Base-by-base conservation (phyloP, 2,113 vertebrate genomes). In the Oryzias melastigma region DNA sequence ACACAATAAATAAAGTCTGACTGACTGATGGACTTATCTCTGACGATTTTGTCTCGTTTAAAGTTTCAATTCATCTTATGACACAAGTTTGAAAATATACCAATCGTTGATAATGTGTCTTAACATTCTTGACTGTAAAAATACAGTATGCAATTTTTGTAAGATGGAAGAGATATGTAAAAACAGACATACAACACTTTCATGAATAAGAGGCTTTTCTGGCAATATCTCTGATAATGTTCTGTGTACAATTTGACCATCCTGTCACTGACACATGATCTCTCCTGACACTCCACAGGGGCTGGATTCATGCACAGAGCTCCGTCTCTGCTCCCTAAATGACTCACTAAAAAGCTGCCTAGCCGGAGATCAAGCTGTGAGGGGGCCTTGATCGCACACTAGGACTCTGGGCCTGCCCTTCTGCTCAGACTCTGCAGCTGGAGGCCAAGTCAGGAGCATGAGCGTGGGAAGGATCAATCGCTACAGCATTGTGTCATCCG, bases 401-500 rank as follows among this genome's bases (percentile, higher is more conserved):
- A 60, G 79, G 75, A 81, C 72, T 77, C 75, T 53, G 44, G 72
- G 79, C 54, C 73, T 54, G 64, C 57, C 69, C 59, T 56, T 77
- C 75, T 54, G 56, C 70, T 72, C 64, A 22, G 48, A 74, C 57
- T 53, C 68, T 58, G 71, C 81, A 77, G 58, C 73, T 60, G 74
- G 80, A 81, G 75, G 78, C 53, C 55, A 50, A 24, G 72, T 57
- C 27, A 75, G 85, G 89, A 94, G 93, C 84, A 98, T 99, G 96
- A 98, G 93, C 2, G 82, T 94, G 0, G 93, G 92, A 75, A 88
- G 92, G 75, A 92, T 94, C 82, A 96, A 94, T 73, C 92, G 94
- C 74, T 99, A 98, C 90, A 99, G 95, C 91, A 95, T 96, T 0
- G 97, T 98, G 78, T 98, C 96, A 4, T 98, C 95, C 0, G 95